Evolutionary conservation across 2,888 invertebrate species (phyloP).

Genomic region (Colletes collaris): DNA sequence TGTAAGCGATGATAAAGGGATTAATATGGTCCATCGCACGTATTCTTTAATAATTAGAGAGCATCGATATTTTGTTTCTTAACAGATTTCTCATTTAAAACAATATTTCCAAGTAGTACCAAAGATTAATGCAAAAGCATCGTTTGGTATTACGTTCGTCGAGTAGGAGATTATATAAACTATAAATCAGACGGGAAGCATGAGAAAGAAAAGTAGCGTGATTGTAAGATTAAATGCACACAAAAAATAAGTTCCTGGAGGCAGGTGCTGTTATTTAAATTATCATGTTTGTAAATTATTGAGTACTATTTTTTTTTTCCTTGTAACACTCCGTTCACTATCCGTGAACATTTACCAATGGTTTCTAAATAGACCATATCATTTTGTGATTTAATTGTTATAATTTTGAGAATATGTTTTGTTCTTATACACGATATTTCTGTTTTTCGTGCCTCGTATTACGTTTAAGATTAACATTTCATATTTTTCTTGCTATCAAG

Average conservation of each 20-base stretch:
- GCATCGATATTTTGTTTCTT: constrained; percentile 23
- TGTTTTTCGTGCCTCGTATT: constrained; percentile 36
- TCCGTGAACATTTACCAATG: constrained; percentile 11
- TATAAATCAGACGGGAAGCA: constrained; percentile 31
- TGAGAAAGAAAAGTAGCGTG: constrained; percentile 25
- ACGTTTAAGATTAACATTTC: constrained; percentile 36
- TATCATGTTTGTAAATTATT: constrained; percentile 38
- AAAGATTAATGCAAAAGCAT: constrained; percentile 16
- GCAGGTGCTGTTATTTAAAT: constrained; percentile 47
- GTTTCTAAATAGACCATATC: constrained; percentile 7
- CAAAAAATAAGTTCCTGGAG: constrained; percentile 46
- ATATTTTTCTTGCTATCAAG: constrained; percentile 40
- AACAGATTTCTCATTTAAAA: constrained; percentile 18
- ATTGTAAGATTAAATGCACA: constrained; percentile 29
- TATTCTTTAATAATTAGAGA: constrained; percentile 26
- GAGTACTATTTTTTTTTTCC: constrained; percentile 8
- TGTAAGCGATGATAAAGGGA: constrained; percentile 22
- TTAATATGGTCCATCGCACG: constrained; percentile 28
- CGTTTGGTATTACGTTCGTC: constrained; percentile 33
- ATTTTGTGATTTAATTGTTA: constrained; percentile 29
- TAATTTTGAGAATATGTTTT: constrained; percentile 22
- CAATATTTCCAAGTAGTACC: constrained; percentile 36
- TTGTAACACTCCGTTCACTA: constrained; percentile 9
- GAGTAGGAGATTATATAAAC: constrained; percentile 34
- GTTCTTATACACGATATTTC: constrained; percentile 34